A percentile compares a stretch with the other conserved stretches of the same genome.
These are phyloP conservation scores for Uloborus plumipes DNA, from an alignment of 2,888 invertebrate genomes.

Conservation along the genomic window DNA sequence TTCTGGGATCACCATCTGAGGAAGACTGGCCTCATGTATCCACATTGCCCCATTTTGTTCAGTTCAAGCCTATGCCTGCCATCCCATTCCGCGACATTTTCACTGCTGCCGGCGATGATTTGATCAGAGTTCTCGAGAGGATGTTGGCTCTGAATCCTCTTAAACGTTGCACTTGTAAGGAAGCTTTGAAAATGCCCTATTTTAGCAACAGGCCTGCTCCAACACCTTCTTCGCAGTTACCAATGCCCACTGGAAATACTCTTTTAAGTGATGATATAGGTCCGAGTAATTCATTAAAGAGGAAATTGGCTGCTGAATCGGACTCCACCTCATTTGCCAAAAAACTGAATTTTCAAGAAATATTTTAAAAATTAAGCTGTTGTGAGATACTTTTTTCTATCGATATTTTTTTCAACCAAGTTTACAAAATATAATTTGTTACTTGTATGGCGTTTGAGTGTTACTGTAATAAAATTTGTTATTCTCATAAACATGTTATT, in stretches of 20 bases:
- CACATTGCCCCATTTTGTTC: conserved; percentile 87
- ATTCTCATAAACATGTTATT: too few species aligned
- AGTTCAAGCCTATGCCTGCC: conserved; percentile 88
- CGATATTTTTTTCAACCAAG: too few species aligned
- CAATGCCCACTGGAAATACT: conserved; percentile 77
- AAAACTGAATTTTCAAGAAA: conserved; percentile 26
- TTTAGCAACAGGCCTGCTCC: conserved; percentile 93
- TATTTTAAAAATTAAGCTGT: too few species aligned
- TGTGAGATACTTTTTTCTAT: too few species aligned
- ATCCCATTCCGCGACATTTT: conserved; percentile 92
- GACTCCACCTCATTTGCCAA: conserved; percentile 33
- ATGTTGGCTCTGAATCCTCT: conserved; percentile 87
- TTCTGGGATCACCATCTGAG: conserved; percentile 92
- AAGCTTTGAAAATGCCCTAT: conserved; percentile 88
- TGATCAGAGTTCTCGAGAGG: conserved; percentile 83
- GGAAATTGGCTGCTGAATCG: conserved; percentile 9
- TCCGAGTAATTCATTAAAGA: conserved; percentile 2
- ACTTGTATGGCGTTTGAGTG: too few species aligned
- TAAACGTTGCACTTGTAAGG: conserved; percentile 74
- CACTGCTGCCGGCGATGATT: conserved; percentile 93
- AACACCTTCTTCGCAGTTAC: conserved; percentile 85
- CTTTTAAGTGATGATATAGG: conserved; percentile 24
- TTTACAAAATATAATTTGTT: too few species aligned
- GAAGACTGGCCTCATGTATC: conserved; percentile 84
- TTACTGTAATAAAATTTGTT: too few species aligned